Evolutionary conservation across 2,113 vertebrate species (phyloP).

Genomic region (Recurvirostra avosetta): DNA sequence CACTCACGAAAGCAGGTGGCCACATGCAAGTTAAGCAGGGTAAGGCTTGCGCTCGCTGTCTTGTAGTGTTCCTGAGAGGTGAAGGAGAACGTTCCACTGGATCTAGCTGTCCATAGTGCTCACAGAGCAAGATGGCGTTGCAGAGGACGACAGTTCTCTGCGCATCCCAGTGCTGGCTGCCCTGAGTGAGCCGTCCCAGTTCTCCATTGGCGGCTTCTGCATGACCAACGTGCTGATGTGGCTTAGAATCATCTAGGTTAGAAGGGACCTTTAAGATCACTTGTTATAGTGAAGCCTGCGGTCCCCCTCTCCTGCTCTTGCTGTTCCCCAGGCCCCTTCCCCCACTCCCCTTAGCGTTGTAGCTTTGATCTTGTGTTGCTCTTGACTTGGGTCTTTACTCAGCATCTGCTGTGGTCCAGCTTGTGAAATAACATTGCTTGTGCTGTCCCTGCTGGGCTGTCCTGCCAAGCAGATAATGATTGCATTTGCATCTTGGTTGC

Average conservation of each 20-base stretch:
- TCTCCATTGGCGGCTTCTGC: not conserved
- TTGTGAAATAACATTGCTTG: not conserved
- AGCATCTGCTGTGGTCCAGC: not conserved
- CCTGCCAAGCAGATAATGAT: not conserved
- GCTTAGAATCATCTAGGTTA: too few relatives aligned
- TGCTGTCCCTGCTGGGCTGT: not conserved
- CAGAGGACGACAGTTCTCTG: not conserved
- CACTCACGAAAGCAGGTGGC: conserved; percentile 86
- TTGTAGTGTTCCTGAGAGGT: not conserved
- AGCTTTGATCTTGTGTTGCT: not conserved
- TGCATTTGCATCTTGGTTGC: too few relatives aligned
- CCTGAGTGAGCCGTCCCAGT: not conserved
- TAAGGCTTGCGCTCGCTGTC: conserved; percentile 46
- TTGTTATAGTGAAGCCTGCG: not conserved
- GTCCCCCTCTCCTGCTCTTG: not conserved
- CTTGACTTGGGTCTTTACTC: not conserved
- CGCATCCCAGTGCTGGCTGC: not conserved
- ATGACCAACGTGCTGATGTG: not conserved
- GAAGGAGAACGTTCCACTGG: not conserved
- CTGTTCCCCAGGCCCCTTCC: not conserved
- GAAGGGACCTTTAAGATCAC: too few relatives aligned
- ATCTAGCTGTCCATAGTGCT: accelerated
- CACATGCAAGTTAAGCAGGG: conserved; percentile 94
- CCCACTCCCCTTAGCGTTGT: not conserved
- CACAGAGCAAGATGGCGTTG: not conserved